Percentiles rank a stretch among this genome's conserved stretches.
Conservation (phyloP, 2,888 invertebrate genomes). For the Diarsia mendica region DNA sequence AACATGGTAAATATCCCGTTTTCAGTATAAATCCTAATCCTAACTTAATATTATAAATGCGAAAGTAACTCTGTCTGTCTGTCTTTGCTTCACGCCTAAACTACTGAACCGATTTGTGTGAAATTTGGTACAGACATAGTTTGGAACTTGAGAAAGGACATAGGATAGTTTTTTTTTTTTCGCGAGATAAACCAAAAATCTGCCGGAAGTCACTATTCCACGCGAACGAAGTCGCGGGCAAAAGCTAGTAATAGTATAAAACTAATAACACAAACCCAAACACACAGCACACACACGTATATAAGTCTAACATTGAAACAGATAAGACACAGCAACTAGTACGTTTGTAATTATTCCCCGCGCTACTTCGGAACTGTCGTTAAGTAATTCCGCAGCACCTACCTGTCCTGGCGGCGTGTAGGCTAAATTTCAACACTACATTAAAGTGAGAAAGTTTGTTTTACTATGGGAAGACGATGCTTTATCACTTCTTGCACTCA, state of each 20-base stretch:
- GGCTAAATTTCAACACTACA: conserved; percentile 66
- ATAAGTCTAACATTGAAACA: neutral
- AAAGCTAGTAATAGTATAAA: conserved; percentile 7
- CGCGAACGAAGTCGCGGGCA: no score
- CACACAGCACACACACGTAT: neutral
- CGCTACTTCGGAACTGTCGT: conserved; percentile 66
- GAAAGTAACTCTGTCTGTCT: no score
- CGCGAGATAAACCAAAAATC: no score
- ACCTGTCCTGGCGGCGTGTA: conserved; percentile 59
- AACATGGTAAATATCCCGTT: no score
- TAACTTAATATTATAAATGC: no score
- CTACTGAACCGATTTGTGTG: no score
- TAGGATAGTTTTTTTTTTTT: no score
- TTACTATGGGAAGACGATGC: conserved; percentile 13
- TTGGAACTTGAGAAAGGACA: no score
- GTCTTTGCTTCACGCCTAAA: no score
- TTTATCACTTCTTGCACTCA: conserved; percentile 14
- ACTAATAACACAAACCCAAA: neutral
- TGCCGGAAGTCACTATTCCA: no score
- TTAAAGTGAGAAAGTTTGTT: conserved; percentile 44
- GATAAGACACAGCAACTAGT: conserved; percentile 21
- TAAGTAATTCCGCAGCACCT: conserved; percentile 72
- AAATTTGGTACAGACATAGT: no score
- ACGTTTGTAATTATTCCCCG: conserved; percentile 63
- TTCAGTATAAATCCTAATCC: no score